These are phyloP conservation scores for Microctonus hyperodae DNA, from an alignment of 2,888 invertebrate genomes.

Conservation along the genomic window DNA sequence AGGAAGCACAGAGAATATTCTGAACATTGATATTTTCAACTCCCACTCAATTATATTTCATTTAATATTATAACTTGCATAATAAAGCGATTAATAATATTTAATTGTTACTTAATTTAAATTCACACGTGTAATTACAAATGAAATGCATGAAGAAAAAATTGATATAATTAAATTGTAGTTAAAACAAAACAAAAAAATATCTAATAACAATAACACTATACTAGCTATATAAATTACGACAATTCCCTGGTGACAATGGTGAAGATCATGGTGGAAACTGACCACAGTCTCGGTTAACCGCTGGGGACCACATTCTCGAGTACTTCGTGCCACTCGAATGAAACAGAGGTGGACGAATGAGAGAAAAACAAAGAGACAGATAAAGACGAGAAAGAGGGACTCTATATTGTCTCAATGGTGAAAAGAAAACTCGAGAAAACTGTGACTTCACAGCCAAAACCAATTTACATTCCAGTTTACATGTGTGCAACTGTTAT, in stretches of 20 bases:
- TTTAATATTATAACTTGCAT: background rate
- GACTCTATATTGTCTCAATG: conserved; percentile 28
- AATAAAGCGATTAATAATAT: background rate
- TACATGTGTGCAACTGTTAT: background rate
- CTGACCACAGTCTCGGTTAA: conserved; percentile 15
- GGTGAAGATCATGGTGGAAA: conserved; percentile 6
- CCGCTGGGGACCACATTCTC: conserved; percentile 21
- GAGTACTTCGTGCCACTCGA: conserved; percentile 6
- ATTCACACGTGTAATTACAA: background rate
- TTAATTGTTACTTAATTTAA: background rate
- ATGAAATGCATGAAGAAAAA: background rate
- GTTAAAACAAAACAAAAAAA: no score
- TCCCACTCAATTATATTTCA: background rate
- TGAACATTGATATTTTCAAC: background rate
- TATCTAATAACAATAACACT: background rate
- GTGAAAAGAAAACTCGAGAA: conserved; percentile 36
- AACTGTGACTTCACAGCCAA: conserved; percentile 31
- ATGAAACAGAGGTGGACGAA: background rate
- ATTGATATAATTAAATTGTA: background rate
- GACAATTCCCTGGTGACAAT: conserved; percentile 2
- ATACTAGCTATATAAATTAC: background rate
- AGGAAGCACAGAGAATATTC: background rate
- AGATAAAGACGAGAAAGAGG: conserved; percentile 11
- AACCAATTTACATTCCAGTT: conserved; percentile 43
- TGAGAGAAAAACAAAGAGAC: conserved; percentile 1